Percentiles rank a stretch among this genome's conserved stretches.
Evolutionary conservation across 2,888 invertebrate species (phyloP).

Genomic region (Ametastegia equiseti): DNA sequence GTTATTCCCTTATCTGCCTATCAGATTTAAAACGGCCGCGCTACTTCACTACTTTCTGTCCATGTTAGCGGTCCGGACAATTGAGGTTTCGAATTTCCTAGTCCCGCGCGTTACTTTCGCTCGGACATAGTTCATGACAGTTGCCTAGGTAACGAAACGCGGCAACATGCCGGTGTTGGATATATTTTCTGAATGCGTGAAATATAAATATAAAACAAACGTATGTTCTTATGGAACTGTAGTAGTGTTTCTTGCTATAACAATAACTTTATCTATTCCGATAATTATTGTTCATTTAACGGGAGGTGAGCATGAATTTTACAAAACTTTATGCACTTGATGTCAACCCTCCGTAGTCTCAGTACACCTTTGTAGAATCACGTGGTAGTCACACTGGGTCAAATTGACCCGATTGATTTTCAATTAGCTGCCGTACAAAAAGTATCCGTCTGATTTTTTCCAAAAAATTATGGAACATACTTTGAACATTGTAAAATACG

Average conservation of each 20-base stretch:
- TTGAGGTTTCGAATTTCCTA: not conserved
- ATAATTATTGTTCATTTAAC: conserved; percentile 63
- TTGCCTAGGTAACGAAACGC: conserved; percentile 19
- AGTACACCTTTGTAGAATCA: not conserved
- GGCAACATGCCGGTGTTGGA: conserved; percentile 62
- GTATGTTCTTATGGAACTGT: conserved; percentile 60
- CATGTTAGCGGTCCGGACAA: not conserved
- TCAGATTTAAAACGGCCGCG: not conserved
- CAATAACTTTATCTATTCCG: conserved; percentile 59
- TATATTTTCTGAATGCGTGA: conserved; percentile 63
- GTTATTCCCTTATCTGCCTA: not conserved
- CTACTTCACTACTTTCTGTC: not conserved
- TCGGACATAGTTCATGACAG: conserved; percentile 25
- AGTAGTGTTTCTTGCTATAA: conserved; percentile 57
- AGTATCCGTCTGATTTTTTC: too few species aligned
- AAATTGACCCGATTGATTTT: too few species aligned
- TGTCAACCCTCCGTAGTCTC: too few species aligned
- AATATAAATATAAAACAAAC: conserved; percentile 65
- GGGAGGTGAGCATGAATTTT: conserved; percentile 56
- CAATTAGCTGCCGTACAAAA: too few species aligned
- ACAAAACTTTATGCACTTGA: not conserved
- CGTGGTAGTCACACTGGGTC: too few species aligned
- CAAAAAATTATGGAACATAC: too few species aligned
- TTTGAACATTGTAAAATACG: too few species aligned
- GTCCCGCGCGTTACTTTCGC: not conserved